Percentiles rank a stretch among this genome's conserved stretches.
phyloP scores from a whole-genome alignment of 2,888 invertebrate species.

The Leptura quadrifasciata region DNA sequence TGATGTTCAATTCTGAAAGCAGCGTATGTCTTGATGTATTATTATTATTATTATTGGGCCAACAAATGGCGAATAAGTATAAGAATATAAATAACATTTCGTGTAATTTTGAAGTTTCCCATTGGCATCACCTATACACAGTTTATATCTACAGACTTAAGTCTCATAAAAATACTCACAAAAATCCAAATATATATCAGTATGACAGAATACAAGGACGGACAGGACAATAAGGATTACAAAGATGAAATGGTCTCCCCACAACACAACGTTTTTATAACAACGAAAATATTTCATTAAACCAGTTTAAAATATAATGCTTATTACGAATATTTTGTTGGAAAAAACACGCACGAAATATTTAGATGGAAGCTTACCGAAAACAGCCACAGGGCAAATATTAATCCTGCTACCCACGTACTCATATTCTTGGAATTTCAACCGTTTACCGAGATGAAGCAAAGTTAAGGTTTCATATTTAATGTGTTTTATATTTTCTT shows the following conservation, averaged over 20 bases:
- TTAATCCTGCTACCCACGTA: slow-evolving; percentile 1
- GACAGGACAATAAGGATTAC: slow-evolving; percentile 2
- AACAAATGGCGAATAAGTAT: too few relatives aligned
- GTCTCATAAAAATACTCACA: not conserved
- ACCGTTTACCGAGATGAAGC: not conserved
- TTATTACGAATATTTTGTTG: not conserved
- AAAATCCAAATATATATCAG: slow-evolving; percentile 14
- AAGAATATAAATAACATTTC: too few relatives aligned
- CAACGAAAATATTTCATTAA: slow-evolving; percentile 25
- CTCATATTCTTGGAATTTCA: slow-evolving; percentile 7
- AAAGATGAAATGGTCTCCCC: slow-evolving; percentile 3
- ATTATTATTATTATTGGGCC: too few relatives aligned
- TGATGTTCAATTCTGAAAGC: too few relatives aligned
- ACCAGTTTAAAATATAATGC: slow-evolving; percentile 7
- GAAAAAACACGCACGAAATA: not conserved
- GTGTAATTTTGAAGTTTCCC: too few relatives aligned
- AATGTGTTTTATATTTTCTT: not conserved
- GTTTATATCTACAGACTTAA: too few relatives aligned
- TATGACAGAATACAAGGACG: slow-evolving; percentile 16
- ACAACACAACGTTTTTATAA: slow-evolving; percentile 1
- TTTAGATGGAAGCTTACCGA: not conserved
- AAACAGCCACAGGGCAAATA: not conserved
- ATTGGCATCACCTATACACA: too few relatives aligned
- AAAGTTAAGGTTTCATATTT: not conserved
- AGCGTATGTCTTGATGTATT: too few relatives aligned